Evolutionary conservation across 2,888 invertebrate species (phyloP).

Genomic region (Aspidiotus destructor): DNA sequence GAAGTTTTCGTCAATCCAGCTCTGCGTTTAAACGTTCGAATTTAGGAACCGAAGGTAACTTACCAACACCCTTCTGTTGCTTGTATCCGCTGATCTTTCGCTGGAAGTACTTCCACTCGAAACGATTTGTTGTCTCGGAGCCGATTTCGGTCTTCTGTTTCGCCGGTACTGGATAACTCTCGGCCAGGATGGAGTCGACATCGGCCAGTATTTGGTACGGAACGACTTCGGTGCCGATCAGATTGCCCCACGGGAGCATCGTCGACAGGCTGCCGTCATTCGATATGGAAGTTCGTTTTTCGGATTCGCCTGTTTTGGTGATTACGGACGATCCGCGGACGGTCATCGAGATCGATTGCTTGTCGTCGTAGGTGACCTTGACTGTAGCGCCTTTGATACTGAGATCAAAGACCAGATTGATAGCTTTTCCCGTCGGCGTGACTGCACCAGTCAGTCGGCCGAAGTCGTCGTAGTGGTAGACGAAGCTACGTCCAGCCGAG

Average conservation of each 20-base stretch:
- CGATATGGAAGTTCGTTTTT: slow-evolving; percentile 66
- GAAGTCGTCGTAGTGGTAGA: slow-evolving; percentile 90
- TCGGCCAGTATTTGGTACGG: slow-evolving; percentile 84
- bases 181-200: slow-evolving; percentile 74
- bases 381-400: slow-evolving; percentile 83
- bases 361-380: slow-evolving; percentile 69
- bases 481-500: slow-evolving; percentile 79
- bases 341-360: slow-evolving; percentile 71
- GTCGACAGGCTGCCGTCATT: slow-evolving; percentile 75
- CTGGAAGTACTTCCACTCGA: slow-evolving; percentile 92
- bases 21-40: neutral
- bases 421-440: slow-evolving; percentile 90
- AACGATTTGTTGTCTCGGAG: slow-evolving; percentile 80
- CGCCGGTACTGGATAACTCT: slow-evolving; percentile 83
- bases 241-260: slow-evolving; percentile 76
- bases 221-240: slow-evolving; percentile 78
- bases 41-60: neutral
- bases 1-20: neutral
- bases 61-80: slow-evolving; percentile 13
- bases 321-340: slow-evolving; percentile 80
- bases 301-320: slow-evolving; percentile 70
- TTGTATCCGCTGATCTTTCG: slow-evolving; percentile 48
- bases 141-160: slow-evolving; percentile 83
- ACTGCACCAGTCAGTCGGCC: slow-evolving; percentile 84
- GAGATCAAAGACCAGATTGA: slow-evolving; percentile 77